phyloP scores from a whole-genome alignment of 2,113 vertebrate species.

The Reinhardtius hippoglossoides region DNA sequence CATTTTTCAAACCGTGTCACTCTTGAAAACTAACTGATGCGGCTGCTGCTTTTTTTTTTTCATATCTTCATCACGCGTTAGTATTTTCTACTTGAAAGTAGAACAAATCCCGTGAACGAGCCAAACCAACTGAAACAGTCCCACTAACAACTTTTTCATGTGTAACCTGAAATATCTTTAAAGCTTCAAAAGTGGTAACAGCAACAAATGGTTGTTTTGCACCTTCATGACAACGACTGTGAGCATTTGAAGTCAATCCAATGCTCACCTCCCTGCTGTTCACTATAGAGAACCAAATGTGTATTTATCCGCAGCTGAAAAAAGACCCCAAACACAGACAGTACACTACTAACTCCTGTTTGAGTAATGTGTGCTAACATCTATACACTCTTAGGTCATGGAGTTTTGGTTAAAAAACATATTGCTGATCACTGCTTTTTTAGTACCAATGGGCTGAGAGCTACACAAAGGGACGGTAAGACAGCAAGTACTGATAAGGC shows the following conservation, averaged over 20 bases:
- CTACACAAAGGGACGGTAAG: too few species aligned
- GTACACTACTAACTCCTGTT: background rate
- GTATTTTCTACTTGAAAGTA: background rate
- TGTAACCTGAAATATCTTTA: background rate
- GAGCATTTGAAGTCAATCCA: background rate
- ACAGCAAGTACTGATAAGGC: too few species aligned
- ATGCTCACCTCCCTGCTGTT: background rate
- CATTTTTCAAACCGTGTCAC: conserved; percentile 54
- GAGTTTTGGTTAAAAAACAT: too few species aligned
- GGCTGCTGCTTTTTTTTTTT: background rate
- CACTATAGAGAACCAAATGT: background rate
- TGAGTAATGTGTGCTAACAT: background rate
- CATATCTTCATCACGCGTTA: background rate
- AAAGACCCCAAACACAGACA: background rate
- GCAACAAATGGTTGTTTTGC: background rate
- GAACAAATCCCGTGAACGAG: background rate
- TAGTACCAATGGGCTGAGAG: too few species aligned
- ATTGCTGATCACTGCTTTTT: too few species aligned
- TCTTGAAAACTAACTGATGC: conserved; percentile 16
- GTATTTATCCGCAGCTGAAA: conserved; percentile 2
- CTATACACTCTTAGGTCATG: too few species aligned
- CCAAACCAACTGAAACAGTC: background rate
- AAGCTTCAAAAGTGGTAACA: too few species aligned
- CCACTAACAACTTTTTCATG: background rate
- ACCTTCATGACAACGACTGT: background rate